Conservation (phyloP, 1,140 invertebrate species). For the Drosophila pruinosa region DNA sequence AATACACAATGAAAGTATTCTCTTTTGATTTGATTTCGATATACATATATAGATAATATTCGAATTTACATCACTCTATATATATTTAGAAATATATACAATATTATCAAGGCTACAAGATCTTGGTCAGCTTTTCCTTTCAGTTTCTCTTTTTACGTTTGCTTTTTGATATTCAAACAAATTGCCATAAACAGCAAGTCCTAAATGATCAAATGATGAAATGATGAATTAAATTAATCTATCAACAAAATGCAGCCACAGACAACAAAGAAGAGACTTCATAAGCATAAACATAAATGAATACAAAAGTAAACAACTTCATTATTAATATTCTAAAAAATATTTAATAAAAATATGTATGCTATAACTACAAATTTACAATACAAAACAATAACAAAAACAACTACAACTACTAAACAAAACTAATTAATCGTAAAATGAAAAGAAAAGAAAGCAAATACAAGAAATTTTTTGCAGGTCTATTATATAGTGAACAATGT, state of each 20-base stretch:
- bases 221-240: slow-evolving; percentile 6
- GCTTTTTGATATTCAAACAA: slow-evolving; percentile 9
- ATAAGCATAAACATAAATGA: slow-evolving; percentile 12
- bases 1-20: too few relatives aligned
- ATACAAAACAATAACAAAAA: slow-evolving; percentile 26
- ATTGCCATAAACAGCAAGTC: slow-evolving; percentile 2
- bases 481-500: slow-evolving; percentile 79
- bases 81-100: too few relatives aligned
- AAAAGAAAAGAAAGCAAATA: slow-evolving; percentile 30
- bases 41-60: too few relatives aligned
- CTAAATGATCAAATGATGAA: slow-evolving; percentile 8
- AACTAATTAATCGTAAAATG: slow-evolving; percentile 21
- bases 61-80: background rate
- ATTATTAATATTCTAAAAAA: slow-evolving; percentile 22
- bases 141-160: background rate
- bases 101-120: background rate
- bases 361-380: slow-evolving; percentile 56
- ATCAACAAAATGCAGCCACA: slow-evolving; percentile 42
- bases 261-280: slow-evolving; percentile 51
- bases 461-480: slow-evolving; percentile 75
- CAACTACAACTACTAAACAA: slow-evolving; percentile 52
- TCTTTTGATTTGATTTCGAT: too few relatives aligned
- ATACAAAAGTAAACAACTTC: slow-evolving; percentile 22
- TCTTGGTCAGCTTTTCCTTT: too few relatives aligned
- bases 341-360: slow-evolving; percentile 24